These are phyloP conservation scores for Nanorana parkeri DNA, from an alignment of 2,113 vertebrate genomes.

Conservation along the genomic window DNA sequence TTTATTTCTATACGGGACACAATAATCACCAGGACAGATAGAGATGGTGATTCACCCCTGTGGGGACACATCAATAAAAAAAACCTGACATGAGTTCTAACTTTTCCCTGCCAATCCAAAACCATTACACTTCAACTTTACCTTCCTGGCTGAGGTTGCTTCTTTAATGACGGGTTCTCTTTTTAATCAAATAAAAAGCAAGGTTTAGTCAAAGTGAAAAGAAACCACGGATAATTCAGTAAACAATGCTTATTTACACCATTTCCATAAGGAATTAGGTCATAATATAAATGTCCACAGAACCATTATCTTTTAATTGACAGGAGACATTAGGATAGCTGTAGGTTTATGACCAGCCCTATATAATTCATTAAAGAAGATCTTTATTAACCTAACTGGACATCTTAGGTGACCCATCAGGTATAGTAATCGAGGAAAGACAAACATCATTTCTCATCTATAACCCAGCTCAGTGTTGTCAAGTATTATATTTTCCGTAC, in stretches of 20 bases:
- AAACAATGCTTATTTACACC: conserved; percentile 15
- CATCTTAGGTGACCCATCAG: neutral
- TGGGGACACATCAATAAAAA: too few relatives aligned
- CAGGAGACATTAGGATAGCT: neutral
- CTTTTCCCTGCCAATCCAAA: too few relatives aligned
- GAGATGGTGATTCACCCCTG: too few relatives aligned
- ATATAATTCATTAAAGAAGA: conserved; percentile 15
- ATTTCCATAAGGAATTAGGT: neutral
- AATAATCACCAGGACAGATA: too few relatives aligned
- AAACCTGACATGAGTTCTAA: too few relatives aligned
- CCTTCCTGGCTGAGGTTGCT: too few relatives aligned
- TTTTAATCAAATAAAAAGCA: too few relatives aligned
- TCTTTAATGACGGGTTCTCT: too few relatives aligned
- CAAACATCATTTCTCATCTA: neutral
- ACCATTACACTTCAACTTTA: too few relatives aligned
- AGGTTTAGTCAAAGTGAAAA: too few relatives aligned
- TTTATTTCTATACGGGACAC: too few relatives aligned
- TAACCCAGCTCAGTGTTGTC: neutral
- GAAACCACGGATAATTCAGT: neutral
- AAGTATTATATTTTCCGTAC: conserved; percentile 2
- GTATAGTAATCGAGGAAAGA: neutral
- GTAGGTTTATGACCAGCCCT: neutral
- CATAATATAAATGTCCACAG: neutral
- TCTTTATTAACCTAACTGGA: conserved; percentile 21
- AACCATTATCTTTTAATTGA: conserved; percentile 18